Conservation (phyloP, 2,888 invertebrate species). For the Cinara cedri region DNA sequence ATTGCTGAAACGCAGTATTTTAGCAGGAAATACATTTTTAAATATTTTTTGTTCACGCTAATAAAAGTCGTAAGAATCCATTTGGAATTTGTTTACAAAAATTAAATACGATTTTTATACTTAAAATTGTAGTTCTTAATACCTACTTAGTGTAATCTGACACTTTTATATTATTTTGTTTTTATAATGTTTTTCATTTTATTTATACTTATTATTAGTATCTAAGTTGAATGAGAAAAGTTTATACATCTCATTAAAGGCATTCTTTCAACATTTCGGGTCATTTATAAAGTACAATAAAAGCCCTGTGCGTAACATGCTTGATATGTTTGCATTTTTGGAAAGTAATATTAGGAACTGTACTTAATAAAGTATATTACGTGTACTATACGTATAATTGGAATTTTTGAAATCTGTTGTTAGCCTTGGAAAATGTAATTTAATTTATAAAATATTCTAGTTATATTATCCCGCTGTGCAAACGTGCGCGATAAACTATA, state of each 20-base stretch:
- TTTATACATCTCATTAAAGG: slow-evolving; percentile 16
- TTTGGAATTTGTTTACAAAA: too few relatives aligned
- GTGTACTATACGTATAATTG: background rate
- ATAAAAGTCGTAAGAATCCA: background rate
- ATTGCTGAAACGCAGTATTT: too few relatives aligned
- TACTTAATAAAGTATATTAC: background rate
- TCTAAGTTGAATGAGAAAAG: background rate
- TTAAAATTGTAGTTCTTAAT: too few relatives aligned
- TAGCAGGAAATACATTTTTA: too few relatives aligned
- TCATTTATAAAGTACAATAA: background rate
- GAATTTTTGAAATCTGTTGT: background rate
- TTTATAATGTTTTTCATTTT: background rate
- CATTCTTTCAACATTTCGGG: background rate
- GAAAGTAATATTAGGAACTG: slow-evolving; percentile 8
- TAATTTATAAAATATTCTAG: too few relatives aligned
- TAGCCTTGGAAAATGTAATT: background rate
- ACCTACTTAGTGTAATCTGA: too few relatives aligned
- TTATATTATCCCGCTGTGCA: too few relatives aligned
- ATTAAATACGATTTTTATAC: too few relatives aligned
- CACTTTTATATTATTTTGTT: background rate
- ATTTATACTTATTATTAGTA: background rate
- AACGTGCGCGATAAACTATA: too few relatives aligned
- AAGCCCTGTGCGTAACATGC: slow-evolving; percentile 8
- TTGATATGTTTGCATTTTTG: slow-evolving; percentile 20
- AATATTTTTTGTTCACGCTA: background rate